Evolutionary conservation across 2,888 invertebrate species (phyloP).

Genomic region (Acronicta leporina): DNA sequence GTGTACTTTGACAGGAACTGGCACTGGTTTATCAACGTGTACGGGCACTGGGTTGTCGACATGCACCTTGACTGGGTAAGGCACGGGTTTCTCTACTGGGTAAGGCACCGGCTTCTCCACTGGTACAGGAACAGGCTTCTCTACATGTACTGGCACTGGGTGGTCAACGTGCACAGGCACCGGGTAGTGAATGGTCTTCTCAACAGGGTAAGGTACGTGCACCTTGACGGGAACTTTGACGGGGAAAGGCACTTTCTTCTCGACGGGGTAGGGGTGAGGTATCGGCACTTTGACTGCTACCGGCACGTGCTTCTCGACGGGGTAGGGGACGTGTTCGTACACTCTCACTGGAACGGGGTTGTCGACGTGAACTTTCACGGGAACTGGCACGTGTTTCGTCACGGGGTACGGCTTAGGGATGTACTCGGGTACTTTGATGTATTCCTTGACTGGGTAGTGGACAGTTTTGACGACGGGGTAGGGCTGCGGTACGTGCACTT

Average conservation of each 20-base stretch:
- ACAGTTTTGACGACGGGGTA: constrained; percentile 92
- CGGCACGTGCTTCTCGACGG: constrained; percentile 91
- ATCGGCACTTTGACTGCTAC: constrained; percentile 92
- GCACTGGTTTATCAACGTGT: constrained; percentile 94
- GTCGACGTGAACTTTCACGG: constrained; percentile 91
- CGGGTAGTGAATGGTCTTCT: constrained; percentile 92
- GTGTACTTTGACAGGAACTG: constrained; percentile 92
- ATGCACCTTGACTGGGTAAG: constrained; percentile 92
- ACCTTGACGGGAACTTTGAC: constrained; percentile 92
- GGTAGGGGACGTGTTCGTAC: constrained; percentile 91
- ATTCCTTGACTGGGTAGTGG: constrained; percentile 91
- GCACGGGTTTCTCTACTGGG: constrained; percentile 92
- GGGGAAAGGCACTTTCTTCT: constrained; percentile 91
- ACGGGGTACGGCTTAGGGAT: constrained; percentile 92
- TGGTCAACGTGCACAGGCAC: constrained; percentile 92
- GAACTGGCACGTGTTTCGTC: constrained; percentile 90
- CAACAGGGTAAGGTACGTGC: constrained; percentile 93
- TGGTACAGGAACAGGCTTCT: constrained; percentile 91
- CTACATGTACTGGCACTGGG: constrained; percentile 91
- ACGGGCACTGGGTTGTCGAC: constrained; percentile 92
- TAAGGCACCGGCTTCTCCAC: constrained; percentile 94
- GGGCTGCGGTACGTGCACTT: constrained; percentile 92
- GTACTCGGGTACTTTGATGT: constrained; percentile 91
- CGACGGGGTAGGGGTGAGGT: constrained; percentile 93
- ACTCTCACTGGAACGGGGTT: constrained; percentile 91